Evolutionary conservation across 2,888 invertebrate genomes (phyloP), one percentile per base, ranked within the genome.

Genomic region (Pedicia rivosa): DNA sequence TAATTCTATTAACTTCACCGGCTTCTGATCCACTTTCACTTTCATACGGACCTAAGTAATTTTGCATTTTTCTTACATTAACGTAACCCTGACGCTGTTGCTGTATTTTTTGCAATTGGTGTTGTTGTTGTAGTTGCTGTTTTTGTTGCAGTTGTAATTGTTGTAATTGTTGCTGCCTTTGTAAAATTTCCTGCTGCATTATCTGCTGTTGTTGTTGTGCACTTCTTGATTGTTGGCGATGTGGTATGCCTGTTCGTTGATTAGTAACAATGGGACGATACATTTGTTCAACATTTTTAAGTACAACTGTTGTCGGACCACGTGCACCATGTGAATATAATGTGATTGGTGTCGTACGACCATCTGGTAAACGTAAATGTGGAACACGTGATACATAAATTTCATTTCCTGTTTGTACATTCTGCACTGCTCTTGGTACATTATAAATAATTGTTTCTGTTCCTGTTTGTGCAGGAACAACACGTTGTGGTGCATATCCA

Each of bases 1-100:
- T 57, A 48, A 76, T 77, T 46, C 72, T 64, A 49, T 75, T 74
- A 40, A 78, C 69, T 58, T 79, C 79, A 4, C 75, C 74, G 26
- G 74, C 76, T 53, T 79, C 78, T 27, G 77, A 77, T 17, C 76
- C 77, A 50, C 76, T 75, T 54, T 78, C 78, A 42, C 74, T 74
- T 49, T 75, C 77, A 4, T 32, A 32, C 5, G 32, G 32, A 3
- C 17, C 32, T n/a, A n/a, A n/a, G n/a, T n/a, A n/a, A n/a, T n/a
- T n/a, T n/a, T n/a, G n/a, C n/a, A n/a, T n/a, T n/a, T n/a, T n/a
- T n/a, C n/a, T n/a, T n/a, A n/a, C n/a, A n/a, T n/a, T n/a, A n/a
- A n/a, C n/a, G n/a, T n/a, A n/a, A n/a, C n/a, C n/a, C 3, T 10
- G 34, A 2, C 3, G 34, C 4, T 24, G 24, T 17, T 20, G 26